phyloP scores from a whole-genome alignment of 2,888 invertebrate genomes.

The Morinoia aosen region DNA sequence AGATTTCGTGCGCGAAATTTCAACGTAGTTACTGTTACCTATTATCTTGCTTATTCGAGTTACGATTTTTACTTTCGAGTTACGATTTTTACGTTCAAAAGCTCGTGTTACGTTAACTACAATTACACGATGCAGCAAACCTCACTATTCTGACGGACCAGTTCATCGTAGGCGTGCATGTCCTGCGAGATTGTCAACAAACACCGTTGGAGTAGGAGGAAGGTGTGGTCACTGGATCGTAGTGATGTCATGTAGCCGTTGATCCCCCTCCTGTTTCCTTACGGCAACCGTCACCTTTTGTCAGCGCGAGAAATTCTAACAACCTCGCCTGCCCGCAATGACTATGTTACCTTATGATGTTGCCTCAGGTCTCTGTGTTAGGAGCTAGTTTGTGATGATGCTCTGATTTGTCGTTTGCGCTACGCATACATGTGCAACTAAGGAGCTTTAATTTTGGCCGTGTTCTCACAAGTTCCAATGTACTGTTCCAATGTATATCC shows the following conservation, averaged over 20 bases:
- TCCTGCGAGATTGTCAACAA: background rate
- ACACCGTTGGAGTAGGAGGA: background rate
- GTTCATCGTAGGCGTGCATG: background rate
- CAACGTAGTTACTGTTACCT: background rate
- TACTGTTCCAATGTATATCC: too few species aligned
- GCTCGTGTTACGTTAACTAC: background rate
- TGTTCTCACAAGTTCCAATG: too few species aligned
- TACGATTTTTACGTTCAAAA: background rate
- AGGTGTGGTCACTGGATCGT: slow-evolving; percentile 23
- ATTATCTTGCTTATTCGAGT: background rate
- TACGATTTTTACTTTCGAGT: background rate
- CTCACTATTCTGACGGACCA: background rate
- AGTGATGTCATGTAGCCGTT: background rate
- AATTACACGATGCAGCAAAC: background rate
- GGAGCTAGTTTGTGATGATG: too few species aligned
- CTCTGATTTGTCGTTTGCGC: too few species aligned
- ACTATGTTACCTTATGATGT: background rate
- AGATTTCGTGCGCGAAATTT: background rate
- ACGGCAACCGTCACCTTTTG: background rate
- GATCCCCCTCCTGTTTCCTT: background rate
- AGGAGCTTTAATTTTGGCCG: too few species aligned
- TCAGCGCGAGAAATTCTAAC: background rate
- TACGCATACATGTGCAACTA: too few species aligned
- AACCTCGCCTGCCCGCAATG: background rate
- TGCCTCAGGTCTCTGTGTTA: too few species aligned